Conservation (phyloP, 2,888 invertebrate species). For the Copidosoma aretas region DNA sequence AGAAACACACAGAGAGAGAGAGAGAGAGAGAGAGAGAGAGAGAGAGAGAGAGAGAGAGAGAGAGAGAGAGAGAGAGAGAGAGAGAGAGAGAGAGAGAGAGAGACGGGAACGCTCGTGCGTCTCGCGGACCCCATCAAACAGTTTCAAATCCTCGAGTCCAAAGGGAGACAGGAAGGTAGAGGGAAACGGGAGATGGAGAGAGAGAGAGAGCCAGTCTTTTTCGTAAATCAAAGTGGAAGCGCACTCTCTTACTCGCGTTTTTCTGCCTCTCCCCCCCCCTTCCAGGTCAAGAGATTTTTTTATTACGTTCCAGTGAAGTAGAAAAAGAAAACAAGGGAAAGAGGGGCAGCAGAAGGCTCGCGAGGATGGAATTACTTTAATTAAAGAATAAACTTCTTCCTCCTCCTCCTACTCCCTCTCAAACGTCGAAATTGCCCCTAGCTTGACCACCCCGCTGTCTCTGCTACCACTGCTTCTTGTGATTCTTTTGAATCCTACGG, state of each 20-base stretch:
- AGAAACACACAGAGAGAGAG: background rate
- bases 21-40: slow-evolving; percentile 3
- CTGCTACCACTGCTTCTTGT: background rate
- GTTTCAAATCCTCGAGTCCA: slow-evolving; percentile 35
- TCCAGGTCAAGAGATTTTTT: slow-evolving; percentile 34
- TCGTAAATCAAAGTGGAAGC: slow-evolving; percentile 36
- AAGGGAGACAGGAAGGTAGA: slow-evolving; percentile 23
- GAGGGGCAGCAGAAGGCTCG: slow-evolving; percentile 1
- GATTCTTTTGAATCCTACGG: too few relatives aligned
- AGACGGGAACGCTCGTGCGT: slow-evolving; percentile 26
- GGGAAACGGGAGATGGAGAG: slow-evolving; percentile 9
- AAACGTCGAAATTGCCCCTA: slow-evolving; percentile 2
- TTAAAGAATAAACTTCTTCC: slow-evolving; percentile 31
- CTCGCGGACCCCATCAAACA: slow-evolving; percentile 10
- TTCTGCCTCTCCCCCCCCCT: slow-evolving; percentile 22
- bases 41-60: background rate
- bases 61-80: background rate
- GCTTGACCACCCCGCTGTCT: background rate
- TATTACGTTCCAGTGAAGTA: slow-evolving; percentile 26
- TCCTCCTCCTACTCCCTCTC: slow-evolving; percentile 6
- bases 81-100: background rate
- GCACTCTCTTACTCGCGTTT: slow-evolving; percentile 8
- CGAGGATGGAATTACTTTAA: slow-evolving; percentile 35
- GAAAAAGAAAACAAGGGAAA: background rate
- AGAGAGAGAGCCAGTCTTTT: slow-evolving; percentile 20